Evolutionary conservation across 2,888 invertebrate genomes (phyloP).

Genomic region (Luperina nickerlii): DNA sequence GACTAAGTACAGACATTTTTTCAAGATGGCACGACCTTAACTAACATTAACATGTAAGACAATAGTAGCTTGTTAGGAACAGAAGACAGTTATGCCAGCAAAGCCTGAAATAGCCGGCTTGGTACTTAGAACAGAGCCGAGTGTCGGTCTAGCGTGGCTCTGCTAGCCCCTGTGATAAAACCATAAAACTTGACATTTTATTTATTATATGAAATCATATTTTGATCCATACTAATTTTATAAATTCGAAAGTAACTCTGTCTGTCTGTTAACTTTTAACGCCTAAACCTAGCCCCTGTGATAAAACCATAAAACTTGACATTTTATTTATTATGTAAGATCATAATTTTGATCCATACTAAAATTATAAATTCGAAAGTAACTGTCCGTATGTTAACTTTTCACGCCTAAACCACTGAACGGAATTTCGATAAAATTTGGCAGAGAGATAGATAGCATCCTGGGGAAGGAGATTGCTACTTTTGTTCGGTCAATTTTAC

Average conservation of each 20-base stretch:
- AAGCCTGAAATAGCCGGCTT: slow-evolving; percentile 11
- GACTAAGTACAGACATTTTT: background rate
- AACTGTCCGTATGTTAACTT: background rate
- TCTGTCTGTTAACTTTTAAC: background rate
- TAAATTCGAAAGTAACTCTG: background rate
- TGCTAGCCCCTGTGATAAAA: background rate
- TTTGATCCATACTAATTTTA: background rate
- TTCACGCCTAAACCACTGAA: background rate
- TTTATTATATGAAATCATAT: background rate
- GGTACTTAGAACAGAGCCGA: background rate
- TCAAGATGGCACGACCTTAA: background rate
- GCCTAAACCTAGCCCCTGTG: background rate
- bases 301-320: background rate
- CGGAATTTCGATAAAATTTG: background rate
- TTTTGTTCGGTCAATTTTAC: background rate
- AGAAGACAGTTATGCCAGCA: background rate
- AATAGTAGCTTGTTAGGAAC: background rate
- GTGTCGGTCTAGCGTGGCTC: background rate
- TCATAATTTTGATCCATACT: background rate
- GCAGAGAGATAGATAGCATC: background rate
- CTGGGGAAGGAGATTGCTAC: background rate
- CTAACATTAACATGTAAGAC: background rate
- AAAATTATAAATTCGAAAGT: background rate
- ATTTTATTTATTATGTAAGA: background rate
- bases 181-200: background rate